Evolutionary conservation across 2,888 invertebrate species (phyloP), one percentile per base, ranked within the genome.

Genomic region (Galeopsomyia nigrocyanea): DNA sequence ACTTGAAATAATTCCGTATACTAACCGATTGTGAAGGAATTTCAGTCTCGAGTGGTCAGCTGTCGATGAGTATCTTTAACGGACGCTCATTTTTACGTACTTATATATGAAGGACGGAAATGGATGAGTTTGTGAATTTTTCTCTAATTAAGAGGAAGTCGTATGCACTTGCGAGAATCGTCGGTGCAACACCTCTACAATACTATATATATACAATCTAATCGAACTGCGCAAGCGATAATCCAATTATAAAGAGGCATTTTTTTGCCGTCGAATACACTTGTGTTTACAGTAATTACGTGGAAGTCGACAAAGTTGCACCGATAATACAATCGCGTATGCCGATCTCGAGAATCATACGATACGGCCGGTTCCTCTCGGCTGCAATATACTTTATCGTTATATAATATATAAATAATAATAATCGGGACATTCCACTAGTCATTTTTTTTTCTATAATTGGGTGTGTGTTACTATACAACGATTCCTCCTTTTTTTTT

Each of bases 1-100:
- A 55, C 61, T 68, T 68, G 53, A 68, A 61, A 68, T 68, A 55
- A 61, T 68, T 68, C 68, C 68, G 39, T 61, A 21, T 17, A 55
- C 13, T 5, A 5, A 39, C 39, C 39, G 39, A 39, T 39, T 39
- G 13, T 39, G 13, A 47, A 55, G 61, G 68, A 68, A 68, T 53
- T 61, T 68, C 26, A n/a, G 17, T 17, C 16, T 68, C 19, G 46
- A 68, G 68, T 61, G 47, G 39, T 39, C 39, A 39, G 39, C 39
- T 39, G 39, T 39, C 39, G 39, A 39, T 39, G 7, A 39, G 13
- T 39, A 39, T 39, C 26, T n/a, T 49, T 22, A 39, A 39, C 39
- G 39, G 39, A 19, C 17, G 9, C 16, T 17, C 46, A 68, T 61
- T 61, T 68, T 47, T 46, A n/a, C n/a, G n/a, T n/a, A n/a, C 5